Base-by-base conservation (phyloP, 2,888 invertebrate species). In the Amblyjoppa fuscipennis region DNA sequence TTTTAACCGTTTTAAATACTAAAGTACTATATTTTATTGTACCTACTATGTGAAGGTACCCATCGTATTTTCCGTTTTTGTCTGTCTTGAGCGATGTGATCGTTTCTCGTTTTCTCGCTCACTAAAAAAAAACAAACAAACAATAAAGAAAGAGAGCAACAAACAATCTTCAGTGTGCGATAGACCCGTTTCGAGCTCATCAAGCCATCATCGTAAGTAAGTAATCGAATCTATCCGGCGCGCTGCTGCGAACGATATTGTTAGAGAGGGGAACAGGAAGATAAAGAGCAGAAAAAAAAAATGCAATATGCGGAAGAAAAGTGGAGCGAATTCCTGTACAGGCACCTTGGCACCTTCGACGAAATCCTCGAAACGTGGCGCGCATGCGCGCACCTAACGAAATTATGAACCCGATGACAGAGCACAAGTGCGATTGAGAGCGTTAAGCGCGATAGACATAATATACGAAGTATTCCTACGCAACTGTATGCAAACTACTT, bases 131-230 rank as follows among this genome's bases (percentile, higher is more conserved):
- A 56, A 16, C 16, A 73, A 53, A 66, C 9, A 56, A 31, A 16
- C 20, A 74, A 11, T 66, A 68, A 38, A 34, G 38, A 66, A 38
- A 41, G 56, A 56, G 31, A 51, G 25, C 20, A 31, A 70, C 28
- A 53, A 38, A 88, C 89, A 89, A 91, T 91, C 90, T 92, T 92
- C 93, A 93, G 92, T 92, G 92, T 93, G 93, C 93, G 93, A 93
- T 93, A 93, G 90, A 93, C 93, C 93, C 92, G 92, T 90, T 92
- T 88, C 90, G 93, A 93, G 93, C 93, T 92, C 92, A 91, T 90
- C 90, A 87, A 91, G 91, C 91, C 91, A 91, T 92, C 91, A 91
- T 92, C 79, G 91, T 92, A 91, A 92, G 92, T 93, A 92, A 91
- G 86, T 87, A 88, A 84, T 75, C 75, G 78, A 79, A 70, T 49